Evolutionary conservation across 1,140 invertebrate species (phyloP), one percentile per base, ranked within the genome.

Genomic region (Linepithema humile): DNA sequence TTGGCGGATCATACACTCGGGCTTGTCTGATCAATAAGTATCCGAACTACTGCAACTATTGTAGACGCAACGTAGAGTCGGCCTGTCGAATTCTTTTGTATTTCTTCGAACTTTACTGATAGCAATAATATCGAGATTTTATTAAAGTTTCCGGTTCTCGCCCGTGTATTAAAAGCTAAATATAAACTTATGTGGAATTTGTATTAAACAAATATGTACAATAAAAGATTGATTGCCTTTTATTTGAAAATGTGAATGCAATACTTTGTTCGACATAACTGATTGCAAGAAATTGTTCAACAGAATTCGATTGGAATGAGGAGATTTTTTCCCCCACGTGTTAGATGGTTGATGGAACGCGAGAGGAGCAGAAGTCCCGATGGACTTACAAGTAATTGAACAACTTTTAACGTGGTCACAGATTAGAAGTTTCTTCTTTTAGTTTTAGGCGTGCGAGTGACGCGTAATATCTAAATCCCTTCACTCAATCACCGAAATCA

Each of bases 1-100:
- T 92, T 91, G 91, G 89, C 83, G 86, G 88, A 91, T 92, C 92
- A 92, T 92, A 92, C 82, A 83, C 82, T 64, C 60, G 26, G 59
- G 50, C 65, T 82, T 83, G 86, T 87, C 85, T 12, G 87, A 90
- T 74, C 88, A 43, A 65, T 87, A 64, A 86, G 60, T 74, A 82
- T 35, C 82, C 57, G n/a, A 65, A 88, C 74, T 87, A 87, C 82
- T 85, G 65, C 55, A 40, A 62, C 40, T 32, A 29, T 38, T 59
- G 4, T 20, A 23, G 48, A 53, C 59, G 57, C 29, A 55, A 53
- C 7, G 4, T 26, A 26, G 40, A 70, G 15, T 38, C 20, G 3
- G 6, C 35, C 10, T 23, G 26, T n/a, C 15, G 26, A 20, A 17
- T 9, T 7, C 4, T 35, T 59, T 35, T 20, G 9, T 9, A 5